Percentiles rank a stretch among this genome's conserved stretches.
These are phyloP conservation scores for Taenioides sp. DNA, from an alignment of 2,797 vertebrate genomes.

Conservation along the genomic window DNA sequence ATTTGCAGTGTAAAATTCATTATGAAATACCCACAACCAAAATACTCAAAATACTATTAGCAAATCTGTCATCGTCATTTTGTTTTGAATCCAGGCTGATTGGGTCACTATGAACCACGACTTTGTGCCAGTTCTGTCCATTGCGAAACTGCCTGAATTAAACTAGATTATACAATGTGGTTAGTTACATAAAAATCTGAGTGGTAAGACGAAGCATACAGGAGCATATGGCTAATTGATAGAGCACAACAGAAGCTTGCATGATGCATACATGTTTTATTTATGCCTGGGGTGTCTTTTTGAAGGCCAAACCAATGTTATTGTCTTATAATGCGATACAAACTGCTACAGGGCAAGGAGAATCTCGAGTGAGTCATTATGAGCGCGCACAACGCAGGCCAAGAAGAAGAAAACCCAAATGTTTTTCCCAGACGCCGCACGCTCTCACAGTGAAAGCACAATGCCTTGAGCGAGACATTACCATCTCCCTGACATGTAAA, in stretches of 20 bases:
- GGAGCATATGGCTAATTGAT: background rate
- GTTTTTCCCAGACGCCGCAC: constrained; percentile 47
- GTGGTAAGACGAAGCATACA: background rate
- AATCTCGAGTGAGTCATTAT: constrained; percentile 36
- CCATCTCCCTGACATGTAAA: constrained; percentile 40
- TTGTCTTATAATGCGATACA: background rate
- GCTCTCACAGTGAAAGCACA: constrained; percentile 37
- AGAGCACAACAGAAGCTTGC: background rate
- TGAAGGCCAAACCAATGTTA: constrained; percentile 3
- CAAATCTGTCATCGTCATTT: background rate
- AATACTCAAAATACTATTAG: no score
- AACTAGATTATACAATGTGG: background rate
- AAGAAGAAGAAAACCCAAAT: constrained; percentile 39
- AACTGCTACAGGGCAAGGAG: constrained; percentile 17
- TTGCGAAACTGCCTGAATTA: background rate
- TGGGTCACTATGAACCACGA: background rate
- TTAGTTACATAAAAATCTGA: background rate
- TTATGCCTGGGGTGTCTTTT: background rate
- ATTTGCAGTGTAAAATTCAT: no score
- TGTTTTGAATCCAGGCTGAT: background rate
- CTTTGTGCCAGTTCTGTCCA: background rate
- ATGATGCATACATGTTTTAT: no score
- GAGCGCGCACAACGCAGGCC: constrained; percentile 36
- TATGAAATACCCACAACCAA: no score
- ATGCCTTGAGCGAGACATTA: constrained; percentile 33